phyloP scores from a whole-genome alignment of 2,888 invertebrate genomes.

The Piscicola geometra region DNA sequence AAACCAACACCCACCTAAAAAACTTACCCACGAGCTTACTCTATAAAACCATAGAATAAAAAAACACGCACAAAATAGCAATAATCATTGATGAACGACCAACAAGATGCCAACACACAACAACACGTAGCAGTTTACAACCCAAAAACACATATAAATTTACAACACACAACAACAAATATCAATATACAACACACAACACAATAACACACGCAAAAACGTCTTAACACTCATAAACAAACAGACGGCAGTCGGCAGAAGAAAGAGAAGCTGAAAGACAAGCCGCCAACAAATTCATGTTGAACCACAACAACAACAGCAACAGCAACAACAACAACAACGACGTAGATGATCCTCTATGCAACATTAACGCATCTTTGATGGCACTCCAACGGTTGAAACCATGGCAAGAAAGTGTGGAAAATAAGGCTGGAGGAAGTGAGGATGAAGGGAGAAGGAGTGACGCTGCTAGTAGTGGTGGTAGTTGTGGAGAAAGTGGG shows the following conservation, averaged over 20 bases:
- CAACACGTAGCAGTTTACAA: too few relatives aligned
- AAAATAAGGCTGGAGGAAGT: slow-evolving; percentile 35
- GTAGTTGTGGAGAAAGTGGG: slow-evolving; percentile 18
- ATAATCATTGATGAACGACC: too few relatives aligned
- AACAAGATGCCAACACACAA: too few relatives aligned
- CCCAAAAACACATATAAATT: not conserved
- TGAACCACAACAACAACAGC: slow-evolving; percentile 89
- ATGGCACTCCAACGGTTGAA: slow-evolving; percentile 79
- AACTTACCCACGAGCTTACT: too few relatives aligned
- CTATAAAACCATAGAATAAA: too few relatives aligned
- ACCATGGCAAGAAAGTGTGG: slow-evolving; percentile 64
- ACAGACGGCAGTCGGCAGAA: slow-evolving; percentile 91
- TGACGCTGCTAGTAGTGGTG: not conserved
- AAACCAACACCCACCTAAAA: too few relatives aligned
- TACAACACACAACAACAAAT: not conserved
- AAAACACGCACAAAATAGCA: too few relatives aligned
- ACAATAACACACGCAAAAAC: not conserved
- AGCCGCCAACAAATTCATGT: slow-evolving; percentile 91
- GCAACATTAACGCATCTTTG: slow-evolving; percentile 60
- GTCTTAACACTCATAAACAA: too few relatives aligned
- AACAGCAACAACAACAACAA: slow-evolving; percentile 67
- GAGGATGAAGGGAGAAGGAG: not conserved
- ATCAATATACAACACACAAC: not conserved
- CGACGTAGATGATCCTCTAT: slow-evolving; percentile 53
- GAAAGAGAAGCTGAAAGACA: slow-evolving; percentile 94